Evolutionary conservation across 2,113 vertebrate species (phyloP), one percentile per base, ranked within the genome.

Genomic region (Dasypus novemcinctus): DNA sequence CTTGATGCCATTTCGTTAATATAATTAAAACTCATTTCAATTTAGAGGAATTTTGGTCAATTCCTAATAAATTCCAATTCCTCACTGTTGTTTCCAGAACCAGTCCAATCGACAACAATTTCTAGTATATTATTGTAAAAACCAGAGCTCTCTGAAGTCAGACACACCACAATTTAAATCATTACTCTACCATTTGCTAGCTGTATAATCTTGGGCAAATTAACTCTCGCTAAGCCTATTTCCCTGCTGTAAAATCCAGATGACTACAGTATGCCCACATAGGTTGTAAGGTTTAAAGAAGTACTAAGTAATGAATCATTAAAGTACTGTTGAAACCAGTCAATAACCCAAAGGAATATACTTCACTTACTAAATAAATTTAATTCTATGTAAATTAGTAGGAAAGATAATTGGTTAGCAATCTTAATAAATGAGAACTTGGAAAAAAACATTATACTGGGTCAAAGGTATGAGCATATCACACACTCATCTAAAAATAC

Each of bases 401-500:
- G 36, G 64, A 95, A 92, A 92, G 43, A 90, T 27, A 95, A 74
- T 4, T 90, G 69, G 57, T 57, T 94, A 87, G 41, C 46, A 89
- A 83, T 74, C 69, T 74, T 76, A 90, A 64, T 33, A 92, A 69
- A 66, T 91, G 85, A 92, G 79, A 92, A 90, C 43, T 12, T 87
- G 36, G n/a, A n/a, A 91, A 93, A 92, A 90, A 49, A 89, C 31
- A 95, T 31, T 63, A 78, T n/a, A 91, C 29, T 85, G 78, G 61
- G n/a, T 93, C 90, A 95, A 96, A 36, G 59, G 81, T 38, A 93
- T 80, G 36, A 85, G 17, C 21, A 71, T 68, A 95, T 66, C 94
- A 94, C 20, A 95, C 49, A 46, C 27, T 76, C 7, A 0, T 91
- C 82, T 96, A 91, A 94, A 95, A 95, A 93, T 96, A 96, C 36